Conservation (phyloP, 2,797 vertebrate genomes). For the Spea hammondii region DNA sequence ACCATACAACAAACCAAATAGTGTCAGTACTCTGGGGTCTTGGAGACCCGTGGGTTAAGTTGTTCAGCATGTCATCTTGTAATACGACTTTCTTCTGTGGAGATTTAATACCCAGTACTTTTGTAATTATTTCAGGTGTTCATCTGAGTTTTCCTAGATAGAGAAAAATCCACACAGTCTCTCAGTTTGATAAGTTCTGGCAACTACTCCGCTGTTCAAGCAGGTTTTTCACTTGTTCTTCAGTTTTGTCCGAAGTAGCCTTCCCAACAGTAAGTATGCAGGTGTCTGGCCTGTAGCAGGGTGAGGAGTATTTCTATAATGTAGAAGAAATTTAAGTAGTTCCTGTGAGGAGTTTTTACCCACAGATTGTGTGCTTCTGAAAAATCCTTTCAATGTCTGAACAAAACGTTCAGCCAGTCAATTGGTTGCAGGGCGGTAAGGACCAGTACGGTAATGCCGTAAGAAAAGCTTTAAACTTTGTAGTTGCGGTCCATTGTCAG, state of each 20-base stretch:
- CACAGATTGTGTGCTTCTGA: conserved; percentile 1
- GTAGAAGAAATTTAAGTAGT: conserved; percentile 1
- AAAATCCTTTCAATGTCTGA: background rate
- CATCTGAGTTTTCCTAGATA: too few relatives aligned
- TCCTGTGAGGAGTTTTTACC: background rate
- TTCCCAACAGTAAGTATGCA: background rate
- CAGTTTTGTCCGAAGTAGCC: too few relatives aligned
- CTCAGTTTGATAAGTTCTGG: too few relatives aligned
- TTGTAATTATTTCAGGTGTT: too few relatives aligned
- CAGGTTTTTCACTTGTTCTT: too few relatives aligned
- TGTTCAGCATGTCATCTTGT: background rate
- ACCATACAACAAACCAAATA: too few relatives aligned
- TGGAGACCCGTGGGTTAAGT: background rate
- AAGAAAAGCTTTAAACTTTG: background rate
- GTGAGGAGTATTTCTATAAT: background rate
- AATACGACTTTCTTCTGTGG: background rate
- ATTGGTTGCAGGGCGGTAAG: background rate
- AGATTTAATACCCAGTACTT: too few relatives aligned
- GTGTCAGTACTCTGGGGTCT: too few relatives aligned
- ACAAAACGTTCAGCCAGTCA: background rate
- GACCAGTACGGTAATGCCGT: background rate
- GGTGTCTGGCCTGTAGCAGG: background rate
- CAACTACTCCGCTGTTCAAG: too few relatives aligned
- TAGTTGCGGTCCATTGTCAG: background rate
- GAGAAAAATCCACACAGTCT: too few relatives aligned